Base-by-base conservation (phyloP, 2,888 invertebrate genomes). In the Chalcosyrphus nemorum region DNA sequence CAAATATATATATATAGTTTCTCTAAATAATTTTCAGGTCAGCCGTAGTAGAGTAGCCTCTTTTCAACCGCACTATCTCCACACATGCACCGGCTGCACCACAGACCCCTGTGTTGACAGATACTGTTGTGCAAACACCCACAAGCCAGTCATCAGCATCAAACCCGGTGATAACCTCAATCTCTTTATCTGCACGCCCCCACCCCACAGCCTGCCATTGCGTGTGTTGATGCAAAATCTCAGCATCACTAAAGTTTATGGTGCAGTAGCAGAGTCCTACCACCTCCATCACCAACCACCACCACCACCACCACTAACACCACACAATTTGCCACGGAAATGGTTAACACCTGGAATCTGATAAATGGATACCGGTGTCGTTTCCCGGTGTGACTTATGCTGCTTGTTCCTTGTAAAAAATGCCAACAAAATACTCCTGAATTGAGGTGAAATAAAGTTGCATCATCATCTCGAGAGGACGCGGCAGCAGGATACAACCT, bases 291-390 rank as follows among this genome's bases (percentile, higher is more conserved):
- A 15, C 13, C 24, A 24, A 32, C 59, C 32, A 0, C 7, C 24
- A 24, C 7, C 27, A 21, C 57, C 68, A 24, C 63, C n/a, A 32
- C 59, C 32, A 0, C 7, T 17, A 24, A 7, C 27, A 21, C 57
- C 68, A 27, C 65, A 74, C 66, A 71, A 68, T 65, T 70, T 65
- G 35, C 57, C 65, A 38, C 65, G 77, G 81, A 81, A 76, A 54
- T 77, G 52, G 70, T 81, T 71, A 71, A 66, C 77, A 81, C 81
- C 81, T 81, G 65, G 59, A 76, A 71, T 57, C 78, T 65, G 78
- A 78, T 78, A 78, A 78, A 78, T 72, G 29, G 57, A 65, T 66
- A 35, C 76, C 43, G 57, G 52, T n/a, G n/a, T 45, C 43, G 29
- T 54, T 61, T 70, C 56, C 56, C 56, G 15, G 21, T 38, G 35